These are phyloP conservation scores for Cardiocondyla obscurior DNA, from an alignment of 1,140 invertebrate species.

Conservation along the genomic window DNA sequence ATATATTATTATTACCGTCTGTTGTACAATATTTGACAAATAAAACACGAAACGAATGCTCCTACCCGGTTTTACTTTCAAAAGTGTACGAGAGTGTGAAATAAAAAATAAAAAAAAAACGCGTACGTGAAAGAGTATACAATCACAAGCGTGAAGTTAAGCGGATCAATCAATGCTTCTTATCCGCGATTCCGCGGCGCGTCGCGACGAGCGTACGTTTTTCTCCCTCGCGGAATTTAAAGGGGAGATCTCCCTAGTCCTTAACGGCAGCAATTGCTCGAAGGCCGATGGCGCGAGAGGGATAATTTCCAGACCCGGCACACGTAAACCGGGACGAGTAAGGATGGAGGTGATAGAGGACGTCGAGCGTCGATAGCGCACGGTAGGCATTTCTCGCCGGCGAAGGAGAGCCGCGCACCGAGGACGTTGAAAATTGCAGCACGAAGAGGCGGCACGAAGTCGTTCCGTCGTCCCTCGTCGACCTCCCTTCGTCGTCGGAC, in stretches of 20 bases:
- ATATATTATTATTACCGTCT: too few species aligned
- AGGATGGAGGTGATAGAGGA: constrained; percentile 56
- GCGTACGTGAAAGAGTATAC: background rate
- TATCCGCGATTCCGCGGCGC: constrained; percentile 19
- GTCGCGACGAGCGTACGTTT: background rate
- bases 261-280: constrained; percentile 49
- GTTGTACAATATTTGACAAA: too few species aligned
- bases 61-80: background rate
- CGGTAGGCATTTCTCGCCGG: constrained; percentile 55
- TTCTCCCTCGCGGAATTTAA: constrained; percentile 39
- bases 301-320: constrained; percentile 41
- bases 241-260: constrained; percentile 40
- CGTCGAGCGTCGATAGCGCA: constrained; percentile 54
- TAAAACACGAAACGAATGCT: constrained; percentile 8
- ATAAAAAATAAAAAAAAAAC: background rate
- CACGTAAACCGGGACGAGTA: constrained; percentile 45
- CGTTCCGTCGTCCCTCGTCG: constrained; percentile 31
- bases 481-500: background rate
- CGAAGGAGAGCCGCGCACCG: constrained; percentile 31
- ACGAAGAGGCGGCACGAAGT: constrained; percentile 58
- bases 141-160: constrained; percentile 40
- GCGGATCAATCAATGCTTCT: constrained; percentile 47
- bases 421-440: constrained; percentile 67
- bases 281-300: constrained; percentile 44
- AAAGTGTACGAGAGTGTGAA: background rate